Evolutionary conservation across 2,797 vertebrate species (phyloP), one percentile per base, ranked within the genome.

Genomic region (Lindbergichthys nudifrons): DNA sequence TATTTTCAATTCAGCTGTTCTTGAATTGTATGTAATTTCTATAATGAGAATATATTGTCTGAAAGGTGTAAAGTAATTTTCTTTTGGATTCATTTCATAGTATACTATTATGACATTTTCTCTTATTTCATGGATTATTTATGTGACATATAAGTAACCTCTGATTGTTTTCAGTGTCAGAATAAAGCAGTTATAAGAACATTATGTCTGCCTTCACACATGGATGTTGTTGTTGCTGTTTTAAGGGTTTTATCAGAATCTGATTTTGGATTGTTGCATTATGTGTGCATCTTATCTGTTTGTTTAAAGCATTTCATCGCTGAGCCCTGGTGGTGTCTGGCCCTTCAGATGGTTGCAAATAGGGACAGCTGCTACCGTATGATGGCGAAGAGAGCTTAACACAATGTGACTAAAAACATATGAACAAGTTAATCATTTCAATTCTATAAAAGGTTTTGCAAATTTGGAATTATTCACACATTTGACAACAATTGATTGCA

Each of bases 111-210:
- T 89, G 70, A 72, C 30, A 63, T 86, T 82, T 2, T 57, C 83
- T 47, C 51, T 85, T 92, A 83, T 60, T 75, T 87, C 83, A 88
- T 89, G 57, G 77, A 71, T 85, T 75, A 26, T 87, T 90, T 91
- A 87, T 91, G 92, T 92, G 89, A 86, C 90, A 88, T 89, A 90
- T 91, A 89, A 90, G 85, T 93, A 91, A 90, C 64, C 87, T 89
- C 83, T 92, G 89, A 87, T 92, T 93, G 92, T 92, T 94, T 93
- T 92, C 88, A 87, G 90, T 94, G 92, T 94, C 88, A 83, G 90
- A 93, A 94, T 94, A 93, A 94, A 93, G 81, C 85, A 78, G 84
- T 89, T 88, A 87, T 85, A 79, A 78, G 84, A 92, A 83, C 76
- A 77, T 65, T 11, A 79, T 73, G 87, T 83, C 80, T 90, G 83